Conservation (phyloP, 2,113 vertebrate genomes). For the Limanda limanda region DNA sequence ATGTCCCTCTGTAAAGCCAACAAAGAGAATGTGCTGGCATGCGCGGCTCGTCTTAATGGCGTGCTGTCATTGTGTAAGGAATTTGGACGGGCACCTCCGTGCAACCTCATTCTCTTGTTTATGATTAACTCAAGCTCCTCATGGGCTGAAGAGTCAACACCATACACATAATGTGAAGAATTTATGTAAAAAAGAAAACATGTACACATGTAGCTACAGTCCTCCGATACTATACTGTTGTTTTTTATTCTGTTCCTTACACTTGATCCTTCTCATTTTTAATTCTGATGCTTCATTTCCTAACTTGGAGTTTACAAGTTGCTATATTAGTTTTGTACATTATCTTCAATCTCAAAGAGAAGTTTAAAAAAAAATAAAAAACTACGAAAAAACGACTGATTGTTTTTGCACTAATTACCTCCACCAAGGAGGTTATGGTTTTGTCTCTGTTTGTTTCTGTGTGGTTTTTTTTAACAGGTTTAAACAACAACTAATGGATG, state of each 20-base stretch:
- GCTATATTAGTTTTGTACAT: constrained; percentile 50
- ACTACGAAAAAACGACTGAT: constrained; percentile 2
- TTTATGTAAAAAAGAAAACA: constrained; percentile 41
- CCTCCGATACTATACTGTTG: constrained; percentile 36
- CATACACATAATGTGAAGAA: constrained; percentile 79
- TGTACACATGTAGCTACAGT: constrained; percentile 51
- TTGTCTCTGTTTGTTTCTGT: neutral
- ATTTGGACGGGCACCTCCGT: too few species aligned
- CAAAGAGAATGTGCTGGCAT: constrained; percentile 66
- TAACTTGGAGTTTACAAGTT: constrained; percentile 15
- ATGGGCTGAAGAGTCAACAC: constrained; percentile 48
- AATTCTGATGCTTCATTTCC: constrained; percentile 12
- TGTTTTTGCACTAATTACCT: neutral
- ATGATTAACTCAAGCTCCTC: neutral
- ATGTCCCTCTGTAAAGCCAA: constrained; percentile 47
- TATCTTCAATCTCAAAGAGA: constrained; percentile 33
- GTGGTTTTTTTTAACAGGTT: neutral
- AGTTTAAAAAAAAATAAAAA: constrained; percentile 50
- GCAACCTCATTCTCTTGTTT: too few species aligned
- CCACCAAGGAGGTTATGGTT: too few species aligned
- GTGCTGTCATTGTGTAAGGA: too few species aligned
- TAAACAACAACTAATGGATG: too few species aligned
- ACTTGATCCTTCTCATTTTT: constrained; percentile 38
- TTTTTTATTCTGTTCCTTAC: constrained; percentile 21
- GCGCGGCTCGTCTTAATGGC: constrained; percentile 27